Evolutionary conservation across 2,888 invertebrate species (phyloP), one percentile per base, ranked within the genome.

Genomic region (Lucinisca nassula): DNA sequence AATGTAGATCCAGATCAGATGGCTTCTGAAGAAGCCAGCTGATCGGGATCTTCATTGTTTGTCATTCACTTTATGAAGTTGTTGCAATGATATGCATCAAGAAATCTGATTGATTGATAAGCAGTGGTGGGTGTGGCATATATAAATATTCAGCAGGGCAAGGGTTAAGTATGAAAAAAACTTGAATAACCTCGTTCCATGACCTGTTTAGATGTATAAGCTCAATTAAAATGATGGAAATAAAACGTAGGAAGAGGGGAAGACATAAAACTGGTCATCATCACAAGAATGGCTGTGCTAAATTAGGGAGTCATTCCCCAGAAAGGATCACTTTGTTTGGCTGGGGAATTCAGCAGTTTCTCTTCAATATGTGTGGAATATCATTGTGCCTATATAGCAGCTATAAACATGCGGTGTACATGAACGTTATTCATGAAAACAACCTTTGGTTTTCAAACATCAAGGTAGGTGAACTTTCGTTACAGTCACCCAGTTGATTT

Each of bases 391-490:
- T 92, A 30, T 92, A 89, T 72, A 84, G 92, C 58, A 94, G 94
- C 73, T 93, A 90, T 75, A 91, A 91, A 49, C 93, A 95, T 87
- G 89, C 94, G 3, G 88, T 85, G 58, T 95, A 95, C 79, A 92
- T 95, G 92, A 92, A 93, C 72, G 93, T 93, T n/a, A 92, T 96
- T 30, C 96, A 96, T 90, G 97, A 97, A 89, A 96, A 96, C 85
- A 93, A 96, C 40, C 92, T 96, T 81, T 97, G 96, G 96, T 97
- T 97, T 90, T 94, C 96, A 0, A 96, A 96, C 87, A 96, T 96
- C 37, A 95, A 95, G 95, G 96, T 96, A 89, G 89, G 85, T 45
- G 24, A n/a, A n/a, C n/a, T n/a, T n/a, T n/a, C n/a, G n/a, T n/a
- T n/a, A n/a, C n/a, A n/a, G n/a, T n/a, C n/a, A n/a, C n/a, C n/a